A percentile compares a stretch with the other conserved stretches of the same genome.
Conservation (phyloP, 2,113 vertebrate species). For the Python bivittatus region DNA sequence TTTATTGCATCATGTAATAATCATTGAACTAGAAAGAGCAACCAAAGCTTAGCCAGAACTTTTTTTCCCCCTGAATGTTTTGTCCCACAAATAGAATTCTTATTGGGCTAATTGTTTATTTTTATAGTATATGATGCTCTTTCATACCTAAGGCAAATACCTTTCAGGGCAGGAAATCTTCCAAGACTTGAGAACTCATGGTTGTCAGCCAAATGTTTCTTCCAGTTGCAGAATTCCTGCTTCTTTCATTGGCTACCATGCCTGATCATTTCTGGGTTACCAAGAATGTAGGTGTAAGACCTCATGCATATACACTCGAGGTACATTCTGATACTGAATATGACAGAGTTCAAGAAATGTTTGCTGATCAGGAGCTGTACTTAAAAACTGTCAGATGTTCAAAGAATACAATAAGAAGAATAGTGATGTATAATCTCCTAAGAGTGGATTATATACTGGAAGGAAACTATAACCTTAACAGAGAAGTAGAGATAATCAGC, state of each 20-base stretch:
- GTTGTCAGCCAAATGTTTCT: background rate
- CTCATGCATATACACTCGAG: too few relatives aligned
- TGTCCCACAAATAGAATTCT: background rate
- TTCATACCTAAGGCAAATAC: background rate
- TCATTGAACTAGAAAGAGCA: constrained; percentile 16
- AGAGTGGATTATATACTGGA: background rate
- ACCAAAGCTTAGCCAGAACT: constrained; percentile 6
- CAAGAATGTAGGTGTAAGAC: too few relatives aligned
- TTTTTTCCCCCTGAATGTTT: constrained; percentile 18
- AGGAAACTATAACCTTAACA: background rate
- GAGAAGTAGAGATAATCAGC: background rate
- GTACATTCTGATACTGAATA: background rate
- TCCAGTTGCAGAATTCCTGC: too few relatives aligned
- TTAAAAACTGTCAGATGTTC: too few relatives aligned
- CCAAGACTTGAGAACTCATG: background rate
- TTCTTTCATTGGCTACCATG: background rate
- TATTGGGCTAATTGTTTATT: background rate
- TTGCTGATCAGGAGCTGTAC: too few relatives aligned
- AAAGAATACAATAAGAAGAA: too few relatives aligned
- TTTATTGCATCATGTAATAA: constrained; percentile 51
- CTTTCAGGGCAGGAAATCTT: background rate
- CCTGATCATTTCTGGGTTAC: background rate
- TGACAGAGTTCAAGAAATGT: too few relatives aligned
- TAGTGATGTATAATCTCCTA: too few relatives aligned
- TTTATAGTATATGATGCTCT: background rate